A percentile compares a stretch with the other conserved stretches of the same genome.
These are phyloP conservation scores for Thysanoteuthis rhombus DNA, from an alignment of 2,888 invertebrate species.

Conservation along the genomic window DNA sequence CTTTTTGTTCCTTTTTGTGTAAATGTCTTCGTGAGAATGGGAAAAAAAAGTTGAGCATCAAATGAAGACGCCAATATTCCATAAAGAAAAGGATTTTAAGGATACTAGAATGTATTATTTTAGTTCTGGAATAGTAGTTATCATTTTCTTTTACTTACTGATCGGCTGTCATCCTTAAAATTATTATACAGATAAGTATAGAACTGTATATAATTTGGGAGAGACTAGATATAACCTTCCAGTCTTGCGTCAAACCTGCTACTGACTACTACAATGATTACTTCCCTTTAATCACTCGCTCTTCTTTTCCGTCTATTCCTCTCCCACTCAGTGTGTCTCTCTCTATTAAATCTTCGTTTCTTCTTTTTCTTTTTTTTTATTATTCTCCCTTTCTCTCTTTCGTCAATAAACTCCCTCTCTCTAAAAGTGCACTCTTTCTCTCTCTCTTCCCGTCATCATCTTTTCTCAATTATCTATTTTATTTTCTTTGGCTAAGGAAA, in stretches of 20 bases:
- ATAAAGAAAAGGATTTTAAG: neutral
- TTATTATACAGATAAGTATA: conserved; percentile 19
- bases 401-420: too few relatives aligned
- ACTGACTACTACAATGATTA: conserved; percentile 12
- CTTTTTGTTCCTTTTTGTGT: neutral
- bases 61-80: neutral
- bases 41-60: neutral
- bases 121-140: neutral
- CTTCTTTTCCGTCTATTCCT: neutral
- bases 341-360: too few relatives aligned
- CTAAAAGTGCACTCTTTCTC: neutral
- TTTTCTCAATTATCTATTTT: neutral
- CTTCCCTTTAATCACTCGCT: neutral
- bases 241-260: neutral
- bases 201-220: neutral
- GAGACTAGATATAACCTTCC: neutral
- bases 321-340: neutral
- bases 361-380: neutral
- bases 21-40: neutral
- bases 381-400: neutral
- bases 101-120: neutral
- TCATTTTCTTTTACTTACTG: neutral
- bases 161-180: conserved; percentile 21
- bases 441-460: neutral
- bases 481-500: neutral